Conservation (phyloP, 2,888 invertebrate species). For the Oxycera nigricornis region DNA sequence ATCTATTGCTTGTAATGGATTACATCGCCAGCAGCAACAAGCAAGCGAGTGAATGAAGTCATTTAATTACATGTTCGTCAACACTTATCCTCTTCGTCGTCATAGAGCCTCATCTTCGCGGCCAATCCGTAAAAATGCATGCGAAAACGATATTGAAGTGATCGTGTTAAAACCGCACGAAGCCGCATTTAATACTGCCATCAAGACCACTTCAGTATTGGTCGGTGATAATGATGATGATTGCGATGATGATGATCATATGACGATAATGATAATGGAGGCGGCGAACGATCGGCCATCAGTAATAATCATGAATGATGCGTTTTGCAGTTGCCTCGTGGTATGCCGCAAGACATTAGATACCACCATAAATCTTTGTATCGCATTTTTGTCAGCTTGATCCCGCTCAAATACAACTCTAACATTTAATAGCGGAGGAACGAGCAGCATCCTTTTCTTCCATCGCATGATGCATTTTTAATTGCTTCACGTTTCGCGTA, state of each 20-base stretch:
- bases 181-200: conserved; percentile 24
- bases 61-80: background rate
- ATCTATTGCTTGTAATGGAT: no score
- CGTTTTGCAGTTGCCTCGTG: conserved; percentile 13
- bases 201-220: conserved; percentile 2
- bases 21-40: background rate
- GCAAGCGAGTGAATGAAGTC: background rate
- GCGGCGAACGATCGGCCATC: conserved; percentile 6
- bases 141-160: conserved; percentile 9
- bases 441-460: background rate
- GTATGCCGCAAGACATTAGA: conserved; percentile 31
- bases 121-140: conserved; percentile 10
- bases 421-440: background rate
- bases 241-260: conserved; percentile 22
- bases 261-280: conserved; percentile 10
- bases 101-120: background rate
- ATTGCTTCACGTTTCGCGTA: conserved; percentile 27
- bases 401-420: conserved; percentile 20
- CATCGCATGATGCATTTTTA: conserved; percentile 33
- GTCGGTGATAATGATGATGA: conserved; percentile 19
- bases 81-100: background rate
- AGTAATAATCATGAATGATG: background rate
- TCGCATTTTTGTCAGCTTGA: conserved; percentile 36
- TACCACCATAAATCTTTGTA: conserved; percentile 28
- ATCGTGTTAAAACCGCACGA: conserved; percentile 21